These are phyloP conservation scores for Epirrhoe tristata DNA, from an alignment of 2,888 invertebrate genomes.

Conservation along the genomic window DNA sequence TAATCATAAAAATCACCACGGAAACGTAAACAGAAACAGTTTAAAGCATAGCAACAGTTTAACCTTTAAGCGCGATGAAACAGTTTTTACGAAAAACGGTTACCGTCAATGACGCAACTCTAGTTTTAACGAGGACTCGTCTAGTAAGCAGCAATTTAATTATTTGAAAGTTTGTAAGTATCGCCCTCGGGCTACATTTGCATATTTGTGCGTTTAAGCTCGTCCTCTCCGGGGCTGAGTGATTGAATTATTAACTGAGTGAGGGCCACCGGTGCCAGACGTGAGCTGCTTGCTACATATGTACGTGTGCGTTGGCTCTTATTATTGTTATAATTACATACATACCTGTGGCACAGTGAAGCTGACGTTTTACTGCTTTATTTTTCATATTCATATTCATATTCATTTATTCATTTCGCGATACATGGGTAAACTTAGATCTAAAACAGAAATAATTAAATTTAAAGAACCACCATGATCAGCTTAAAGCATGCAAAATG, in stretches of 20 bases:
- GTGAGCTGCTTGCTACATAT: slow-evolving; percentile 66
- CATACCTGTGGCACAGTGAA: slow-evolving; percentile 37
- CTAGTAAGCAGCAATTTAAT: slow-evolving; percentile 57
- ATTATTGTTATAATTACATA: slow-evolving; percentile 72
- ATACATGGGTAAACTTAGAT: too few species aligned
- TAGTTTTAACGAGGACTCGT: slow-evolving; percentile 2
- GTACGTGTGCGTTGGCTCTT: slow-evolving; percentile 51
- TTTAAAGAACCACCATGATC: too few species aligned
- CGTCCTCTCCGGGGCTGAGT: slow-evolving; percentile 59
- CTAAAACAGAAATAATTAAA: too few species aligned
- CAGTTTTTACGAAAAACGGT: too few species aligned
- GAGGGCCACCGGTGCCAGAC: slow-evolving; percentile 66
- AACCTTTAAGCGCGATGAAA: too few species aligned
- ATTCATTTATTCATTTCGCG: too few species aligned
- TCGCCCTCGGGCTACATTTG: slow-evolving; percentile 61
- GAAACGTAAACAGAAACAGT: too few species aligned
- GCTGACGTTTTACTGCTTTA: neutral
- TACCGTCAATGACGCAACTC: too few species aligned
- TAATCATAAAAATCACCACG: too few species aligned
- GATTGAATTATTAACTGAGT: slow-evolving; percentile 80
- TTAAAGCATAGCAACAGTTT: too few species aligned
- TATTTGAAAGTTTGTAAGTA: slow-evolving; percentile 64
- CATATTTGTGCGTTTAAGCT: slow-evolving; percentile 76
- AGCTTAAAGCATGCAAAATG: too few species aligned
- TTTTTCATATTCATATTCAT: neutral